A percentile compares a stretch with the other conserved stretches of the same genome.
phyloP scores from a whole-genome alignment of 1,140 invertebrate genomes.

The Drosophila obscura region DNA sequence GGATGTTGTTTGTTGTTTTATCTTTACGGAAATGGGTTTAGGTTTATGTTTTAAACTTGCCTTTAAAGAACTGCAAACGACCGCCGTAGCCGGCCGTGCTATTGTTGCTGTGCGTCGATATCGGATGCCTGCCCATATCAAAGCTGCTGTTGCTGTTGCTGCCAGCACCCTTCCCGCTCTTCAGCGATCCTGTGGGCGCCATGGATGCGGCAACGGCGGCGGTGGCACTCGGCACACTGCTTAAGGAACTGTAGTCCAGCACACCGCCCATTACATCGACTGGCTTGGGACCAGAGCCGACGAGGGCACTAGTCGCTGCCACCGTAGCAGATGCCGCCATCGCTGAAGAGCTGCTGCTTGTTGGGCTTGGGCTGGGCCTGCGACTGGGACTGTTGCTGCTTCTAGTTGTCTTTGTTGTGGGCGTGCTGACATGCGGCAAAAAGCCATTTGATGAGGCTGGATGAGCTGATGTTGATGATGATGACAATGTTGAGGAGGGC shows the following conservation, averaged over 20 bases:
- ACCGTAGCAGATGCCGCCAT: conserved; percentile 72
- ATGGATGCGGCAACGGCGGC: conserved; percentile 27
- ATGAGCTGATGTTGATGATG: conserved; percentile 17
- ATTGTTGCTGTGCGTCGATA: conserved; percentile 68
- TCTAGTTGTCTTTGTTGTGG: conserved; percentile 56
- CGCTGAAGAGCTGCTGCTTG: conserved; percentile 15
- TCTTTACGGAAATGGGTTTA: background rate
- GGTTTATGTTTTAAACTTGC: conserved; percentile 57
- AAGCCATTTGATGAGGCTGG: conserved; percentile 67
- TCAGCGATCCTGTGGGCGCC: conserved; percentile 16
- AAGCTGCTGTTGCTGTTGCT: conserved; percentile 52
- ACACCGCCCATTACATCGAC: conserved; percentile 65
- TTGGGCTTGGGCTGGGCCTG: conserved; percentile 33
- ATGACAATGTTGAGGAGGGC: conserved; percentile 6
- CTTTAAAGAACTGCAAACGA: conserved; percentile 85
- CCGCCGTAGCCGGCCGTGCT: conserved; percentile 77
- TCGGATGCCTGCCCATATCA: conserved; percentile 80
- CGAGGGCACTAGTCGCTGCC: conserved; percentile 41
- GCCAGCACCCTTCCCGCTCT: conserved; percentile 47
- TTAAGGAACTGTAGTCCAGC: conserved; percentile 72
- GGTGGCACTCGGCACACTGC: conserved; percentile 40
- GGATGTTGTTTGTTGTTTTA: background rate
- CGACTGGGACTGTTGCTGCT: conserved; percentile 42
- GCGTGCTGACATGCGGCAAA: conserved; percentile 60
- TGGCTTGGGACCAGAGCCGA: conserved; percentile 45